These are phyloP conservation scores for Tetranychus cinnabarinus DNA, from an alignment of 1,140 invertebrate species.

Conservation along the genomic window DNA sequence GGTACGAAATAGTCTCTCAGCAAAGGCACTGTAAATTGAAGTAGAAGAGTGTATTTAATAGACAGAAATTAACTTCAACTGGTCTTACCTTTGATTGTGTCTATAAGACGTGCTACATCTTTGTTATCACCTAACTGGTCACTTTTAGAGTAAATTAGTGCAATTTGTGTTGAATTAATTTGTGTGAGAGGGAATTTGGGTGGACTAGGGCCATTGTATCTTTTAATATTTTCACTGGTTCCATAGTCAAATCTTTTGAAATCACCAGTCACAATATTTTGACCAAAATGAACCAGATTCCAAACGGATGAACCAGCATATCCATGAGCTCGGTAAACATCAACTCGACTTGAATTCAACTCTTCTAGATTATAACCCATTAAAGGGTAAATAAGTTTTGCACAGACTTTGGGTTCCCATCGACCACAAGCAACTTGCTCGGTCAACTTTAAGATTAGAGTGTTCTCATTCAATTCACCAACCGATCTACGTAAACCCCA, in stretches of 20 bases:
- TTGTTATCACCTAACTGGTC: not conserved
- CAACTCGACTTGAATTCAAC: constrained; percentile 35
- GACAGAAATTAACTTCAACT: not conserved
- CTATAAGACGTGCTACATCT: constrained; percentile 1
- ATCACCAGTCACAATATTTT: constrained; percentile 13
- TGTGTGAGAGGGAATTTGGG: not conserved
- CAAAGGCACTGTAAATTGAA: not conserved
- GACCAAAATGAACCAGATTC: constrained; percentile 36
- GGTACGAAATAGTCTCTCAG: not conserved
- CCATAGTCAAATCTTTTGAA: constrained; percentile 1
- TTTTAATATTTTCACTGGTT: not conserved
- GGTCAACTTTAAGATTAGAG: no score
- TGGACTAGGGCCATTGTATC: not conserved
- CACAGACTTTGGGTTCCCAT: no score
- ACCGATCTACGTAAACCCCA: no score
- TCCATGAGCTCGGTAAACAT: constrained; percentile 46
- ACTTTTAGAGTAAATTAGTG: not conserved
- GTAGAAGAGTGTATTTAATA: not conserved
- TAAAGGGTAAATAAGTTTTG: constrained; percentile 18
- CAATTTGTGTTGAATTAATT: constrained; percentile 2
- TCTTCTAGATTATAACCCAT: not conserved
- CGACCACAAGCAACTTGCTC: no score
- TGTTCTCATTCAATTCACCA: no score
- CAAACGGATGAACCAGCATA: constrained; percentile 57
- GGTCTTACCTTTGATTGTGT: not conserved